Percentiles rank a stretch among this genome's conserved stretches.
These are phyloP conservation scores for Tenthredo distinguenda DNA, from an alignment of 2,888 invertebrate genomes.

Conservation along the genomic window DNA sequence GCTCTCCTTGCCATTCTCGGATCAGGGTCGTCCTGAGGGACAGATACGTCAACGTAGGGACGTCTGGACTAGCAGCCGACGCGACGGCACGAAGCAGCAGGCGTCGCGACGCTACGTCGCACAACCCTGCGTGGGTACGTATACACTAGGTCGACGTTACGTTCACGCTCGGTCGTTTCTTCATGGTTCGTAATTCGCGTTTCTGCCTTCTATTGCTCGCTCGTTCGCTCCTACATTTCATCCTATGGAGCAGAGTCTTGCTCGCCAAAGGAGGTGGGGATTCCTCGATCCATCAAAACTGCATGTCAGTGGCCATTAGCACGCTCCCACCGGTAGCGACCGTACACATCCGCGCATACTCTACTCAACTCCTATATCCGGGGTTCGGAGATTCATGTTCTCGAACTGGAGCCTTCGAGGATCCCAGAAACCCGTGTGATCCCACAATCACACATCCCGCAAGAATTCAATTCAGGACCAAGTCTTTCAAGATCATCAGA, in stretches of 20 bases:
- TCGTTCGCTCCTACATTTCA: conserved; percentile 58
- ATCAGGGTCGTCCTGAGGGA: conserved; percentile 73
- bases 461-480: neutral
- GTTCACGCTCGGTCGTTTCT: conserved; percentile 57
- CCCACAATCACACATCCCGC: neutral
- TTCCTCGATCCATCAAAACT: conserved; percentile 82
- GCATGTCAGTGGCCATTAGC: conserved; percentile 84
- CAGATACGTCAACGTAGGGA: conserved; percentile 76
- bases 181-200: conserved; percentile 63
- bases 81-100: conserved; percentile 55
- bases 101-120: conserved; percentile 23
- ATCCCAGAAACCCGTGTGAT: neutral
- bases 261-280: conserved; percentile 62
- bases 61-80: conserved; percentile 63
- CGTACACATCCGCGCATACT: conserved; percentile 58
- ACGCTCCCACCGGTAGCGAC: conserved; percentile 78
- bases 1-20: conserved; percentile 44
- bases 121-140: conserved; percentile 9
- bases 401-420: conserved; percentile 1
- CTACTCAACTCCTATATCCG: conserved; percentile 15
- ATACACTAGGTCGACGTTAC: conserved; percentile 30
- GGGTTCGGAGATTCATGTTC: conserved; percentile 28
- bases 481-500: neutral
- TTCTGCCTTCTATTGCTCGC: conserved; percentile 51
- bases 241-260: conserved; percentile 14